These are phyloP conservation scores for Scaptomyza pallida DNA, from an alignment of 1,140 invertebrate species.

Conservation along the genomic window DNA sequence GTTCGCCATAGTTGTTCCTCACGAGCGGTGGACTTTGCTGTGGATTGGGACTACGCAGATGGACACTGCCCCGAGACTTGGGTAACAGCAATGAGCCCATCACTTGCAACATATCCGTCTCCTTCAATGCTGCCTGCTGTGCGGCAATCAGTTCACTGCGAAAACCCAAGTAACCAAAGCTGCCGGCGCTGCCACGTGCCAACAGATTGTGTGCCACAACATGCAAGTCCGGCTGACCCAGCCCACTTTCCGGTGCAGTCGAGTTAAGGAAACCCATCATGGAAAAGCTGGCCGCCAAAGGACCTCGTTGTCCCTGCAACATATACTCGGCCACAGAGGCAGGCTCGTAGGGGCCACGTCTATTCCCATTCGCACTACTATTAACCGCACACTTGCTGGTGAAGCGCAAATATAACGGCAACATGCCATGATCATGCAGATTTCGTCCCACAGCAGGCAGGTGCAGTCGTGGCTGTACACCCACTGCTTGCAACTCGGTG, in stretches of 20 bases:
- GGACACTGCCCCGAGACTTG: conserved; percentile 83
- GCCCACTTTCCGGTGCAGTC: conserved; percentile 39
- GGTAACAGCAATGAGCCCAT: conserved; percentile 84
- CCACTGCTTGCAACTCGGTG: conserved; percentile 76
- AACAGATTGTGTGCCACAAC: conserved; percentile 82
- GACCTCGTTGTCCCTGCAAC: conserved; percentile 88
- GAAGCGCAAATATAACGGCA: conserved; percentile 84
- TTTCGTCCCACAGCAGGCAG: conserved; percentile 88
- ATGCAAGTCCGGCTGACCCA: conserved; percentile 66
- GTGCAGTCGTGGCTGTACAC: conserved; percentile 85
- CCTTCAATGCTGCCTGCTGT: conserved; percentile 67
- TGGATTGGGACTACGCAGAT: conserved; percentile 71
- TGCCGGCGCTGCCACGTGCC: conserved; percentile 37
- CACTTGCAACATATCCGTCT: conserved; percentile 82
- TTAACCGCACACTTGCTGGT: conserved; percentile 39
- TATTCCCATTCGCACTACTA: conserved; percentile 85
- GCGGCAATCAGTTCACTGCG: conserved; percentile 60
- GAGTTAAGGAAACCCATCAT: conserved; percentile 83
- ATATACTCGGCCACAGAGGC: conserved; percentile 53
- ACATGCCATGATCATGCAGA: conserved; percentile 87
- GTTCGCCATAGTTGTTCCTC: conserved; percentile 90
- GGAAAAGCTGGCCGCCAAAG: conserved; percentile 84
- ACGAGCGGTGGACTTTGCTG: conserved; percentile 87
- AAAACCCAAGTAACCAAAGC: conserved; percentile 75
- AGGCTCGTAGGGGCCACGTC: conserved; percentile 84